Conservation (phyloP, 1,140 invertebrate genomes). For the Papilio glaucus region DNA sequence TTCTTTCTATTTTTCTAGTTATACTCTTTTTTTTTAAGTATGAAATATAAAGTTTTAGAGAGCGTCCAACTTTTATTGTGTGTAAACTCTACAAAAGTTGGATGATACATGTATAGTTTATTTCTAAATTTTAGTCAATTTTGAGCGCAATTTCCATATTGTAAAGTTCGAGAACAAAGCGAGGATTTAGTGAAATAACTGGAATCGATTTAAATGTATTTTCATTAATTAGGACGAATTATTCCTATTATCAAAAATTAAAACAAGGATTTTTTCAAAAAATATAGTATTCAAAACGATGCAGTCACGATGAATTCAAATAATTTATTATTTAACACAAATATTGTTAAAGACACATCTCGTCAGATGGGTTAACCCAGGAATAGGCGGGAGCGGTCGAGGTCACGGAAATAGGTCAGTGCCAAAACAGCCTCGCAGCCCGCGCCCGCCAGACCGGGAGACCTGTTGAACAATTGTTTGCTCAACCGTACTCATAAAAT, state of each 20-base stretch:
- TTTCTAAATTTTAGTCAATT: no score
- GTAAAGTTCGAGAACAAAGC: no score
- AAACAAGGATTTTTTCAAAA: neutral
- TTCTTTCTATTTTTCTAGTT: neutral
- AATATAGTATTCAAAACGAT: neutral
- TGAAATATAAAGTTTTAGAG: neutral
- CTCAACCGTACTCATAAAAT: slow-evolving; percentile 17
- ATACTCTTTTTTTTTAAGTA: neutral
- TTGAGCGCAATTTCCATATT: no score
- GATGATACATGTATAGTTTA: no score
- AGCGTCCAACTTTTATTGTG: no score
- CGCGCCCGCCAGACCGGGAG: slow-evolving; percentile 38
- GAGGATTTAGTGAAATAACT: no score
- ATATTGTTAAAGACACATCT: slow-evolving; percentile 4
- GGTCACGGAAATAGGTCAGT: slow-evolving; percentile 56
- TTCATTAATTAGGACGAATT: no score
- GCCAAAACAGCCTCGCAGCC: slow-evolving; percentile 51
- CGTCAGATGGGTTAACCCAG: slow-evolving; percentile 14
- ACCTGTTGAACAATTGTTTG: slow-evolving; percentile 53
- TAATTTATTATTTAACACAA: slow-evolving; percentile 5
- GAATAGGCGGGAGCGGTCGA: slow-evolving; percentile 27
- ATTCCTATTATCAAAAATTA: neutral
- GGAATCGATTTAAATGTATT: neutral
- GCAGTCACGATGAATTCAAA: neutral
- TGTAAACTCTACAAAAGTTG: no score